Base-by-base conservation (phyloP, 2,888 invertebrate genomes). In the Lymantria monacha region DNA sequence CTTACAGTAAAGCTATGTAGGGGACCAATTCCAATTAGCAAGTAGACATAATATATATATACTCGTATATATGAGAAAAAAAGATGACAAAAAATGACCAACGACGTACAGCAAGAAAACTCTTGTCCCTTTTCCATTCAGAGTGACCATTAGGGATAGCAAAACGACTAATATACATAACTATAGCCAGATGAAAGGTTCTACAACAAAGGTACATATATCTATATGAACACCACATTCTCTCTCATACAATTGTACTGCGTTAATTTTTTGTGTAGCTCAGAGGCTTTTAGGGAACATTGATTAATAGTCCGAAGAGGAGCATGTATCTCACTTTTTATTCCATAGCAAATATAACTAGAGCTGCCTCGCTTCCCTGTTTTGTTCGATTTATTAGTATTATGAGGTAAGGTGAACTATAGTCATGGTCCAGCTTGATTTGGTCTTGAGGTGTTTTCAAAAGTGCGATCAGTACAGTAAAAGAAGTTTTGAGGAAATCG, bases 271-370 rank as follows among this genome's bases (percentile, higher is more conserved):
- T 85, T 85, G 81, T 79, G 75, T 75, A 77, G 75, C 74, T 69
- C 74, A 69, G 72, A 83, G 83, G 81, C 85, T 85, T 86, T 85
- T 84, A 81, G 81, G 76, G 73, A 79, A 80, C 83, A 74, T 77
- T 85, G 86, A 87, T 87, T 86, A 86, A 87, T 87, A 81, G 83
- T 79, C 76, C 69, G 61, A 69, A 72, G 75, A 72, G 73, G 74
- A 73, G 74, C 75, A 79, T 78, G 79, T 83, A 79, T 83, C 78
- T 66, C 55, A 66, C 65, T 67, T 67, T 67, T 82, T 76, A 67
- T 63, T 60, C 56, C 54, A 41, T 42, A 43, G 50, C 79, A 74
- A 72, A 48, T 49, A 11, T 63, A 66, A 37, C 12, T 31, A 44
- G 71, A 63, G 22, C 76, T 61, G 36, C 66, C 51, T 36, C 49